Evolutionary conservation across 2,113 vertebrate species (phyloP).

Genomic region (Gymnorhina tibicen): DNA sequence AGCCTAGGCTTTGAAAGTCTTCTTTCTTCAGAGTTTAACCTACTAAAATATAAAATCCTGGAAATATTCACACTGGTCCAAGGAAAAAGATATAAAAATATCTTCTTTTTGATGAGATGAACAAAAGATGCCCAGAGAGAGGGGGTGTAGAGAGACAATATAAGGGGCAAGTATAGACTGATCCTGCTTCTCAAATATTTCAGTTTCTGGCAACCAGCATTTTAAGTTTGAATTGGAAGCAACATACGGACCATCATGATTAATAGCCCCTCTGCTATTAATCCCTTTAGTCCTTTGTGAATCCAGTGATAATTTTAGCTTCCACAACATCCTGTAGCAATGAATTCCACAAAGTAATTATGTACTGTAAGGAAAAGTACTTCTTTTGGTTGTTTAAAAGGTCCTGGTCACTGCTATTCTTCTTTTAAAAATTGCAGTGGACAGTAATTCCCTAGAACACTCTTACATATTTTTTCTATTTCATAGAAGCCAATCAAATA

Average conservation of each 20-base stretch:
- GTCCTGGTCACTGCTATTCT: not conserved
- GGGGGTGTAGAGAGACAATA: not conserved
- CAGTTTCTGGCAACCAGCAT: not conserved
- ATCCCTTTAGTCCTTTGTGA: constrained; percentile 16
- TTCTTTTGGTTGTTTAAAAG: not conserved
- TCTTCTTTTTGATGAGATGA: not conserved
- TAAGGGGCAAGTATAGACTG: not conserved
- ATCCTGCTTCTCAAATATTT: not conserved
- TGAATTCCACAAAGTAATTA: constrained; percentile 15
- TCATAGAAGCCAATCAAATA: not conserved
- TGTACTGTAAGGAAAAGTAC: not conserved
- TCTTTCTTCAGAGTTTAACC: not conserved
- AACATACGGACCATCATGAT: not conserved
- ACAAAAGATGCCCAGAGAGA: not conserved
- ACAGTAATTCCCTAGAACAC: not conserved
- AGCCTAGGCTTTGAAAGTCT: not conserved
- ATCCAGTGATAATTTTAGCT: constrained; percentile 37
- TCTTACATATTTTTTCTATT: not conserved
- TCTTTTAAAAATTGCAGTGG: not conserved
- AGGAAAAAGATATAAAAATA: not conserved
- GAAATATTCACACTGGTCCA: not conserved
- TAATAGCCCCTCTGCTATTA: not conserved
- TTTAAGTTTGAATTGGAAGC: not conserved
- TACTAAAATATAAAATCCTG: not conserved
- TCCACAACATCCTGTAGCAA: not conserved